Evolutionary conservation across 2,797 vertebrate genomes (phyloP).

Genomic region (Urocyon cinereoargenteus): DNA sequence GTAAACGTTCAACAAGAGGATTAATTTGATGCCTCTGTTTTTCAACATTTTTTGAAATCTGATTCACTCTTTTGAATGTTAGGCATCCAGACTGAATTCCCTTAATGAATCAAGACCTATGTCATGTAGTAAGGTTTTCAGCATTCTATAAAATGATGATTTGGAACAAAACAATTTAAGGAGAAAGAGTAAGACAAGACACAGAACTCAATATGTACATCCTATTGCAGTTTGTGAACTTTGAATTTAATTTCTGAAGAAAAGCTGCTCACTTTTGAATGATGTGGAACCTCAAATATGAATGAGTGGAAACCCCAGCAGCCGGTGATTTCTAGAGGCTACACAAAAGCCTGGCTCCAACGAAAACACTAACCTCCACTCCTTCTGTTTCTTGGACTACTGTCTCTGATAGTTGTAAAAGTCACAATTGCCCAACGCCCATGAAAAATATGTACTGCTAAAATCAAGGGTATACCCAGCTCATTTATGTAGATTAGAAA

Average conservation of each 20-base stretch:
- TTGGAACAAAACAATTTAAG: conserved; percentile 11
- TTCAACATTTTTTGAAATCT: conserved; percentile 49
- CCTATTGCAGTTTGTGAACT: not conserved
- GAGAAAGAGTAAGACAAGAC: not conserved
- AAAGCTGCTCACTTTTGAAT: not conserved
- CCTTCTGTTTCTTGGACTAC: not conserved
- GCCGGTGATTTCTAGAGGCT: not conserved
- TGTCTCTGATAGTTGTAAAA: not conserved
- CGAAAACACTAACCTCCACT: not conserved
- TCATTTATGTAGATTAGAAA: conserved; percentile 55
- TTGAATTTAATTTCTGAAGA: conserved; percentile 43
- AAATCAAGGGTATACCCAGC: not conserved
- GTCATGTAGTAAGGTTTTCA: not conserved
- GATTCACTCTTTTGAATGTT: conserved; percentile 25
- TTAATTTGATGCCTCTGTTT: conserved; percentile 24
- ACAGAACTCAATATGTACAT: not conserved
- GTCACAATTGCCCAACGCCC: not conserved
- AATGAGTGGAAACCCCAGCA: not conserved
- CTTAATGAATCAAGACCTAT: conserved; percentile 35
- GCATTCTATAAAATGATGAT: conserved; percentile 44
- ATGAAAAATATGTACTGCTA: not conserved
- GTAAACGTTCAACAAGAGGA: not conserved
- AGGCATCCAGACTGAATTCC: not conserved
- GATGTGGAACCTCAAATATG: not conserved
- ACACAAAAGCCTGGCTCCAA: not conserved